These are phyloP conservation scores for Ophion slaviceki DNA, from an alignment of 2,888 invertebrate species.

Conservation along the genomic window DNA sequence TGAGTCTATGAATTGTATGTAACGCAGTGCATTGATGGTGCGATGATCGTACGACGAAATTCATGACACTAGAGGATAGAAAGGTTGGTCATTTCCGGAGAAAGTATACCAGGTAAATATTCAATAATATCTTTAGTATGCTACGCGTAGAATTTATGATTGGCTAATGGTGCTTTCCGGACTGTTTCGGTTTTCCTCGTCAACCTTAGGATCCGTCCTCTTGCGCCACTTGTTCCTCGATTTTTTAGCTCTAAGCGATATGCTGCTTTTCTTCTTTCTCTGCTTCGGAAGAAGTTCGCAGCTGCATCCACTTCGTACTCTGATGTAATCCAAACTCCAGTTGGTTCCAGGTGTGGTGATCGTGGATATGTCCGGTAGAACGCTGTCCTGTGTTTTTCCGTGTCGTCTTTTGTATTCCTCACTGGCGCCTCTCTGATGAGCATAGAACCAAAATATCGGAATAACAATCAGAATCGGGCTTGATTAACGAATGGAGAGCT, in stretches of 20 bases:
- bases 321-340: slow-evolving; percentile 93
- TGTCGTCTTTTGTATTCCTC: slow-evolving; percentile 80
- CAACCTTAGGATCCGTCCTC: slow-evolving; percentile 66
- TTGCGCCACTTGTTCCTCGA: slow-evolving; percentile 75
- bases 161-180: background rate
- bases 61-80: background rate
- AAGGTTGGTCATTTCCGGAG: background rate
- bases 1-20: background rate
- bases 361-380: slow-evolving; percentile 58
- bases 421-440: slow-evolving; percentile 81
- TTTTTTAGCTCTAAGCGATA: slow-evolving; percentile 74
- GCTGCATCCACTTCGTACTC: slow-evolving; percentile 92
- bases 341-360: slow-evolving; percentile 76
- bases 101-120: background rate
- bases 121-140: slow-evolving; percentile 19
- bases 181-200: slow-evolving; percentile 41
- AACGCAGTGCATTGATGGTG: background rate
- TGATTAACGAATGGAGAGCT: background rate
- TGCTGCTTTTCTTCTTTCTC: slow-evolving; percentile 82
- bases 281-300: slow-evolving; percentile 89
- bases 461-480: background rate
- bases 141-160: slow-evolving; percentile 18
- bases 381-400: slow-evolving; percentile 70
- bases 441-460: background rate
- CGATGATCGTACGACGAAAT: no score